Conservation (phyloP, 2,797 vertebrate genomes). For the Poecilia gillii region DNA sequence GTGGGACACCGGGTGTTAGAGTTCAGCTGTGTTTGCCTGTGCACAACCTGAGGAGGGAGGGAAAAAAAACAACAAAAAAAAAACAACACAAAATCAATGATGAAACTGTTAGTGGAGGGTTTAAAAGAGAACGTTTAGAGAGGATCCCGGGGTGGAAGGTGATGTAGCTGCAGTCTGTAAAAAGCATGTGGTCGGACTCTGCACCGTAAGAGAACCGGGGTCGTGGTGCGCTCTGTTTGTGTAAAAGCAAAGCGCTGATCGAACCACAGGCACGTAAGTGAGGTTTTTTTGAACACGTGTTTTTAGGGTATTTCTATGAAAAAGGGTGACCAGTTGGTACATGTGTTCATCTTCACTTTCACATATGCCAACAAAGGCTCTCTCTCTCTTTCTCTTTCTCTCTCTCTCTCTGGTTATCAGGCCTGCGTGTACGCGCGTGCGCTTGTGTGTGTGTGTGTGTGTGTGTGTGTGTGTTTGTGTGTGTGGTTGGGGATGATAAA, state of each 20-base stretch:
- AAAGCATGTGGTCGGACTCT: conserved; percentile 77
- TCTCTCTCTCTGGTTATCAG: conserved; percentile 68
- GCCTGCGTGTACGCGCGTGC: conserved; percentile 1
- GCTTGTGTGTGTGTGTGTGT: conserved; percentile 20
- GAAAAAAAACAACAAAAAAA: conserved; percentile 44
- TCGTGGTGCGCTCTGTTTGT: conserved; percentile 50
- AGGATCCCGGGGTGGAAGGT: conserved; percentile 82
- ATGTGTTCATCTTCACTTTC: conserved; percentile 5
- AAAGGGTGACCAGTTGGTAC: conserved; percentile 21
- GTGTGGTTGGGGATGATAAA: conserved; percentile 71
- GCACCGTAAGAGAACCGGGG: conserved; percentile 66
- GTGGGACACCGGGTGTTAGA: conserved; percentile 78
- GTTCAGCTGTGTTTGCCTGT: conserved; percentile 82
- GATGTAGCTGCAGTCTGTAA: conserved; percentile 76
- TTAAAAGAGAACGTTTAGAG: conserved; percentile 81
- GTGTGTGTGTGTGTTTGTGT: not conserved
- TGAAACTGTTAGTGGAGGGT: conserved; percentile 83
- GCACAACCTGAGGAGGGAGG: conserved; percentile 71
- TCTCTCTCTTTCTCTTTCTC: conserved; percentile 65
- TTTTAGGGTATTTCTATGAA: conserved; percentile 59
- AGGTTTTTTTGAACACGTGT: conserved; percentile 52
- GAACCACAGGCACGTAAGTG: conserved; percentile 51
- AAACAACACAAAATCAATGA: conserved; percentile 85
- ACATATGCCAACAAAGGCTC: conserved; percentile 47
- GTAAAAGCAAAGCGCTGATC: conserved; percentile 55